These are phyloP conservation scores for Sapajus apella DNA, from an alignment of 2,113 vertebrate genomes.

Conservation along the genomic window DNA sequence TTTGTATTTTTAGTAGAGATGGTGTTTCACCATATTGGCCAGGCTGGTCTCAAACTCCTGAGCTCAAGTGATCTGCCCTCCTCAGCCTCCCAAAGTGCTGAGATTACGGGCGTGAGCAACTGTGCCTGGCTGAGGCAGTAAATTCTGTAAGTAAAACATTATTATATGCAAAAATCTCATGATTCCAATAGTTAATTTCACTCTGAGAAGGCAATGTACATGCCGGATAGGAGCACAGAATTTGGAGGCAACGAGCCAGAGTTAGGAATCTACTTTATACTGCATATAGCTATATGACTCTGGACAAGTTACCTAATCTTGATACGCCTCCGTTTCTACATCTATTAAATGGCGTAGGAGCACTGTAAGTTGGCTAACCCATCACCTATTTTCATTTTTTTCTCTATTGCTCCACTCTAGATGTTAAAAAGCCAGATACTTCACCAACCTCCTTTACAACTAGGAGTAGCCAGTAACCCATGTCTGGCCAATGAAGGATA, in stretches of 20 bases:
- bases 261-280: background rate
- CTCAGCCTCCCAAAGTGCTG: too few relatives aligned
- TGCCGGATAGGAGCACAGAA: background rate
- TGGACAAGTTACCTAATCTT: background rate
- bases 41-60: too few relatives aligned
- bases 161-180: background rate
- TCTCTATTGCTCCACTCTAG: background rate
- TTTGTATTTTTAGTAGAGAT: too few relatives aligned
- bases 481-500: background rate
- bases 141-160: background rate
- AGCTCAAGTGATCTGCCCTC: too few relatives aligned
- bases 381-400: background rate
- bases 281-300: background rate
- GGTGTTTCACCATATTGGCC: too few relatives aligned
- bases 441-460: background rate
- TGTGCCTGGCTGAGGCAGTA: background rate
- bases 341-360: background rate
- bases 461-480: background rate
- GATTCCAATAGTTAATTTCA: background rate
- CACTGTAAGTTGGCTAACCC: background rate
- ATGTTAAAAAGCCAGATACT: background rate
- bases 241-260: background rate
- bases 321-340: background rate
- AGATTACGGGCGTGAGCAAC: too few relatives aligned
- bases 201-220: background rate